Conservation (phyloP, 1,140 invertebrate species). For the Ctenoplectra terminalis region DNA sequence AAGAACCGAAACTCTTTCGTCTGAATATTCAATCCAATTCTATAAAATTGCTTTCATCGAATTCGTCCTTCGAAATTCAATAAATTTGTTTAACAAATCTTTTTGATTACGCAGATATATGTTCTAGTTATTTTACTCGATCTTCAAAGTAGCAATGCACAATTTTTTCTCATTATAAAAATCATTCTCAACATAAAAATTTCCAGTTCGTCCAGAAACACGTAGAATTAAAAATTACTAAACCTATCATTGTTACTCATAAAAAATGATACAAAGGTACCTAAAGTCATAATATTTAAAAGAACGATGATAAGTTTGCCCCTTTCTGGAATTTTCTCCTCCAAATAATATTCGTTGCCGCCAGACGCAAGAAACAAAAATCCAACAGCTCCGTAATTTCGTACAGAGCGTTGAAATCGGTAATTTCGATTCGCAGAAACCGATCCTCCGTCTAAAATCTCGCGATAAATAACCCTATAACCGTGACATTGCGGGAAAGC, state of each 20-base stretch:
- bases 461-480: conserved; percentile 62
- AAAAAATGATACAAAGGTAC: too few species aligned
- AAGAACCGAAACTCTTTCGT: conserved; percentile 23
- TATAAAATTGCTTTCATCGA: background rate
- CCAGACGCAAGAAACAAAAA: background rate
- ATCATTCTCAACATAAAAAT: too few species aligned
- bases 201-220: too few species aligned
- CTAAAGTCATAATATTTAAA: too few species aligned
- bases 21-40: background rate
- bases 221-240: too few species aligned
- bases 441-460: conserved; percentile 11
- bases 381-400: background rate
- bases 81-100: too few species aligned
- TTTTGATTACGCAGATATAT: too few species aligned
- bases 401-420: background rate
- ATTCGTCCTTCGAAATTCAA: background rate
- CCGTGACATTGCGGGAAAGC: conserved; percentile 57
- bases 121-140: too few species aligned
- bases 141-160: too few species aligned
- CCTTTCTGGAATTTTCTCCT: background rate
- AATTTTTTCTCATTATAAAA: too few species aligned
- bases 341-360: background rate
- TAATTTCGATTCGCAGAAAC: conserved; percentile 43
- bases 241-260: too few species aligned
- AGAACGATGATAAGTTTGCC: too few species aligned